Conservation (phyloP, 2,797 vertebrate species). For the Chelidonichthys spinosus region DNA sequence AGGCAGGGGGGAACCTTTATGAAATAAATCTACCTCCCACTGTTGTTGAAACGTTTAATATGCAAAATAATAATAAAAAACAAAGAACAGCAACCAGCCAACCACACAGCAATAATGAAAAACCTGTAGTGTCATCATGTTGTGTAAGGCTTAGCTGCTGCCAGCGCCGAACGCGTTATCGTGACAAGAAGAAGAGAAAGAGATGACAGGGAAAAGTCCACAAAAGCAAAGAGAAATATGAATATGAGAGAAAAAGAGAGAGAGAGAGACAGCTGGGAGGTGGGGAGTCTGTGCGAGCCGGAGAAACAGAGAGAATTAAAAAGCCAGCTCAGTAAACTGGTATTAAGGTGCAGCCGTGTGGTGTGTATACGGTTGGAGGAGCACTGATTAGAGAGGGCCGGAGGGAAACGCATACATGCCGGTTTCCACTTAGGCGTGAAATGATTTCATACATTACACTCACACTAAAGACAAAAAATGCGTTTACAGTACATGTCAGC, state of each 20-base stretch:
- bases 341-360: slow-evolving; percentile 77
- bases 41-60: slow-evolving; percentile 22
- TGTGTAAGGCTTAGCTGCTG: slow-evolving; percentile 39
- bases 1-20: slow-evolving; percentile 4
- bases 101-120: slow-evolving; percentile 20
- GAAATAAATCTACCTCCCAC: slow-evolving; percentile 8
- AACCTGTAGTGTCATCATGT: slow-evolving; percentile 26
- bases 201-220: slow-evolving; percentile 37
- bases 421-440: slow-evolving; percentile 74
- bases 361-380: slow-evolving; percentile 68
- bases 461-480: slow-evolving; percentile 58
- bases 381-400: slow-evolving; percentile 74
- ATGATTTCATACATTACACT: slow-evolving; percentile 76
- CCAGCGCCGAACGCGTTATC: slow-evolving; percentile 28
- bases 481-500: slow-evolving; percentile 55
- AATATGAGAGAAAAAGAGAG: slow-evolving; percentile 30
- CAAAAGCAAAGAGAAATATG: slow-evolving; percentile 24
- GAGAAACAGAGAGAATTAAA: slow-evolving; percentile 65
- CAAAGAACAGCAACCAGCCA: not conserved
- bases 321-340: slow-evolving; percentile 71
- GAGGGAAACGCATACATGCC: slow-evolving; percentile 69
- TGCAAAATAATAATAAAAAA: slow-evolving; percentile 8
- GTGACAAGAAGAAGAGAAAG: slow-evolving; percentile 11
- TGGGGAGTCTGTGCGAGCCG: slow-evolving; percentile 41
- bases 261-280: slow-evolving; percentile 61